Base-by-base conservation (phyloP, 1,140 invertebrate species). In the Brachionus rotundiformis region DNA sequence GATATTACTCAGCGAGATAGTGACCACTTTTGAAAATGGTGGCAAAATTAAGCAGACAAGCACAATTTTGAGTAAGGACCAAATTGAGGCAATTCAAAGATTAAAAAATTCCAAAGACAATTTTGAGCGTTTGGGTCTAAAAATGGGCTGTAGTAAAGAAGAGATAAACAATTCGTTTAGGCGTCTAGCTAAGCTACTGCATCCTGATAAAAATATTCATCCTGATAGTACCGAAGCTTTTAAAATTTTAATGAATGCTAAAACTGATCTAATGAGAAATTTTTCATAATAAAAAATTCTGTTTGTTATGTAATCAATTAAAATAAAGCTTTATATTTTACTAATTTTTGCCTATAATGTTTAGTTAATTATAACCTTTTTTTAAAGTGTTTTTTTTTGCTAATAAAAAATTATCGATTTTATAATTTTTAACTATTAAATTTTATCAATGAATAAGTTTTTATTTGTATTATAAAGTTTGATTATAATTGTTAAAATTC, bases 171-270 rank as follows among this genome's bases (percentile, higher is more conserved):
- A 86, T 83, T 86, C 88, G 0, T 90, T 89, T 83, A 84, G 88
- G 27, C 84, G 85, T 33, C 84, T 90, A 44, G 89, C 89, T 8
- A 86, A 89, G 1, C 83, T 89, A 11, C 84, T 90, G 13, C 89
- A 90, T 83, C 89, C 89, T 2, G 89, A 90, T 84, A 90, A 90
- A 83, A 89, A 86, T 82, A 85, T 88, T 10, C 88, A 87, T 4
- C 88, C 89, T 1, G 89, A 88, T 5, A 89, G 87, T 82, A 89
- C 89, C 83, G 89, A 90, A 47, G 89, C 89, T 2, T 90, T 90
- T 83, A 89, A 89, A 83, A 84, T 88, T 1, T 83, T 90, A n/a
- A 85, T 88, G 4, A 84, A 86, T 7, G 87, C 87, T 7, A 82
- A 86, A 36, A 87, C 87, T 44, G 79, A 85, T 6, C 82, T 88